Evolutionary conservation across 2,797 vertebrate species (phyloP).

Genomic region (Periophthalmus magnuspinnatus): DNA sequence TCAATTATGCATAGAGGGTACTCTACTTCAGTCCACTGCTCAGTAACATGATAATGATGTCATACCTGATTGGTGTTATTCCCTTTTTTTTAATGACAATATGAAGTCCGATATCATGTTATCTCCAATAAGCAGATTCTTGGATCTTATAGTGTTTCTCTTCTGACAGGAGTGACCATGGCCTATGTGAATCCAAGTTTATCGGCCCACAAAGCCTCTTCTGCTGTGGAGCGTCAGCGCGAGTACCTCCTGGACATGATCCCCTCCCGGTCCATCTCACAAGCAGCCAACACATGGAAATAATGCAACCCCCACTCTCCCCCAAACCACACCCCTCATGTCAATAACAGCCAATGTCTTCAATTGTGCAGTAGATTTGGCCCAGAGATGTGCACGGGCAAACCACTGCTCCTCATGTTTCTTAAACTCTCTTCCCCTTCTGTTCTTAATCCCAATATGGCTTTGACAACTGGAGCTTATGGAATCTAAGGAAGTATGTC

Average conservation of each 20-base stretch:
- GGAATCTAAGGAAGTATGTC: conserved; percentile 49
- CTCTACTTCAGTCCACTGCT: no score
- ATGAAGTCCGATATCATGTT: neutral
- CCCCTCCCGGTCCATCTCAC: conserved; percentile 95
- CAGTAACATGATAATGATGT: neutral
- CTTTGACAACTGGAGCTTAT: conserved; percentile 38
- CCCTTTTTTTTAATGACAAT: neutral
- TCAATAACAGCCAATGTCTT: conserved; percentile 73
- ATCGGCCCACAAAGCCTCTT: conserved; percentile 89
- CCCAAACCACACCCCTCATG: conserved; percentile 61
- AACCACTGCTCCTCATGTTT: conserved; percentile 45
- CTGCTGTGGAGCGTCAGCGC: conserved; percentile 94
- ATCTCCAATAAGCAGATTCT: neutral
- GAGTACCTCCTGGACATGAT: conserved; percentile 99
- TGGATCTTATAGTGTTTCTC: conserved; percentile 27
- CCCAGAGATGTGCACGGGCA: conserved; percentile 47
- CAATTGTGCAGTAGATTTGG: conserved; percentile 64
- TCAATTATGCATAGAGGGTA: no score
- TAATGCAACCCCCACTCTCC: conserved; percentile 71
- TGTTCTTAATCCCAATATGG: conserved; percentile 42
- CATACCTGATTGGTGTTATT: neutral
- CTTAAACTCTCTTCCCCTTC: conserved; percentile 39
- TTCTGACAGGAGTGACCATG: conserved; percentile 85
- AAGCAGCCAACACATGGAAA: conserved; percentile 96
- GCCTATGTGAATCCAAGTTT: conserved; percentile 91